phyloP scores from a whole-genome alignment of 1,140 invertebrate genomes.

The Zaprionus tsacasi region DNA sequence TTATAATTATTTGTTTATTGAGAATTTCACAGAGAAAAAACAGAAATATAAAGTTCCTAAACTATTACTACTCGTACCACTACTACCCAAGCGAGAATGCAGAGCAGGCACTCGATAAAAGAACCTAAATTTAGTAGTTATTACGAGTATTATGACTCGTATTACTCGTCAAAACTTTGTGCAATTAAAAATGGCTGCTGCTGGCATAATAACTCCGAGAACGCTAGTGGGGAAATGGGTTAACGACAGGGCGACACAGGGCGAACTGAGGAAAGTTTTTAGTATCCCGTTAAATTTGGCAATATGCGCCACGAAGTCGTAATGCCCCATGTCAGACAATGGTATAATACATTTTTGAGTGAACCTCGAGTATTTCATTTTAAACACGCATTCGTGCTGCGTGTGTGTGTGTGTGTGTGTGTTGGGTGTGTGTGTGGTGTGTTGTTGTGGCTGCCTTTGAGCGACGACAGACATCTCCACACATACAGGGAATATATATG shows the following conservation, averaged over 20 bases:
- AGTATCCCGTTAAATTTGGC: slow-evolving; percentile 14
- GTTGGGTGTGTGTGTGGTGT: slow-evolving; percentile 24
- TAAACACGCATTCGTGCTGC: slow-evolving; percentile 73
- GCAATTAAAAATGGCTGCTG: slow-evolving; percentile 1
- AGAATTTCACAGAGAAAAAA: background rate
- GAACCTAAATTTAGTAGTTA: slow-evolving; percentile 6
- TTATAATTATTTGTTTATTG: too few species aligned
- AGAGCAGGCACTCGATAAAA: background rate
- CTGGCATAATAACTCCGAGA: background rate
- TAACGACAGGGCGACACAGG: background rate
- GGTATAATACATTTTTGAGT: slow-evolving; percentile 71
- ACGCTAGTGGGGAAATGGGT: background rate
- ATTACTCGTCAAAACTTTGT: background rate
- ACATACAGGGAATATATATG: slow-evolving; percentile 27
- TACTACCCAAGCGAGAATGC: background rate
- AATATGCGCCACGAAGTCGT: slow-evolving; percentile 20
- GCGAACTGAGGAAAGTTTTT: background rate
- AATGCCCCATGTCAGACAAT: slow-evolving; percentile 13
- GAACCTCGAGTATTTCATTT: slow-evolving; percentile 79
- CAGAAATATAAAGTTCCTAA: background rate
- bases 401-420: slow-evolving; percentile 21
- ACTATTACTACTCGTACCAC: background rate
- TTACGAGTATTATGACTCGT: background rate
- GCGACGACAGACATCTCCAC: slow-evolving; percentile 76
- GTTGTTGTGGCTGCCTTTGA: slow-evolving; percentile 29